Percentiles rank a stretch among this genome's conserved stretches.
Evolutionary conservation across 2,888 invertebrate genomes (phyloP).

Genomic region (Lamellibrachia columna): DNA sequence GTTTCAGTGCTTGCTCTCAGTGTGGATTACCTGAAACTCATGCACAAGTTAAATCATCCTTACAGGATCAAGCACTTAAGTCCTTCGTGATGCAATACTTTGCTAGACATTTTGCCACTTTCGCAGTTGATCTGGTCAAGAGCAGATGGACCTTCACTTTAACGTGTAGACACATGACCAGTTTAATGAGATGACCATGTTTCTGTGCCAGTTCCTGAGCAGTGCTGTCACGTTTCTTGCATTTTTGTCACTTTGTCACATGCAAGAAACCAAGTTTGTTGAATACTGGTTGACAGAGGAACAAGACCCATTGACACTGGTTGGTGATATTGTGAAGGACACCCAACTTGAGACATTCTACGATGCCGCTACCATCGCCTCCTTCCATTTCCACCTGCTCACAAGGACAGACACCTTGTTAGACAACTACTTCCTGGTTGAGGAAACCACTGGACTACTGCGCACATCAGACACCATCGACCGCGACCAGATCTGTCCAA

Average conservation of each 20-base stretch:
- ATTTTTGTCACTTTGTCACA: background rate
- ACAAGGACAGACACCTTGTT: background rate
- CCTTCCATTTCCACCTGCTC: background rate
- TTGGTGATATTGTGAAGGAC: conserved; percentile 40
- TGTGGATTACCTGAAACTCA: background rate
- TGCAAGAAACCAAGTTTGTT: background rate
- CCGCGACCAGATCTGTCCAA: conserved; percentile 44
- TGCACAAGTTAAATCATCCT: background rate
- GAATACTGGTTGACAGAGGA: conserved; percentile 35
- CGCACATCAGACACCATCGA: conserved; percentile 34
- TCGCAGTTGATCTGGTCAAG: background rate
- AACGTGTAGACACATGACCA: background rate
- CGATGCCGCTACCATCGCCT: conserved; percentile 23
- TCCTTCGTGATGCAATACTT: background rate
- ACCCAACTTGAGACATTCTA: conserved; percentile 34
- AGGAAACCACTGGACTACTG: conserved; percentile 35
- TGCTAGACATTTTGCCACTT: background rate
- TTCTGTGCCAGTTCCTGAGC: background rate
- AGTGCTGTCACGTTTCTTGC: background rate
- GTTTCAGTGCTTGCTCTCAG: background rate
- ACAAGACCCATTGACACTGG: conserved; percentile 31
- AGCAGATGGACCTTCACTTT: background rate
- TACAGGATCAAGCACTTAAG: background rate
- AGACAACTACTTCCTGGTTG: conserved; percentile 28
- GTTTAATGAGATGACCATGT: background rate